Percentiles rank a stretch among this genome's conserved stretches.
phyloP scores from a whole-genome alignment of 2,888 invertebrate genomes.

The Zhuqinia jingwanae region DNA sequence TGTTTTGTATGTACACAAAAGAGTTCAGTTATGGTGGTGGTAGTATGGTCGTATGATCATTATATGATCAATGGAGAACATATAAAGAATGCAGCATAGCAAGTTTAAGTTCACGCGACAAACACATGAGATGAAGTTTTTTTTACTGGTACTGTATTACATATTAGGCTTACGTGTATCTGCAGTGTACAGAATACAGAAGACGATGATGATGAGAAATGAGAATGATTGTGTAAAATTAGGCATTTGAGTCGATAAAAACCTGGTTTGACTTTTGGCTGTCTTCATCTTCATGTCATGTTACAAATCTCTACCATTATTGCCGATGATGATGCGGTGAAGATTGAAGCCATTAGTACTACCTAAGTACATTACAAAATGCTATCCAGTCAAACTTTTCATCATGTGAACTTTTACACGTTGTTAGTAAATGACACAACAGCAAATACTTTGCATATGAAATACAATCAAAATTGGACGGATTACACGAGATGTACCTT shows the following conservation, averaged over 20 bases:
- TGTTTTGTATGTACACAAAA: too few species aligned
- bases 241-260: too few species aligned
- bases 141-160: too few species aligned
- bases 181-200: background rate
- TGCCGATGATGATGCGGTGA: background rate
- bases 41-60: too few species aligned
- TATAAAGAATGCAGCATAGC: too few species aligned
- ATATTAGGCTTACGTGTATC: background rate
- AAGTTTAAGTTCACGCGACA: conserved; percentile 42
- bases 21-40: too few species aligned
- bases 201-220: background rate
- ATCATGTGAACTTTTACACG: background rate
- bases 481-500: too few species aligned
- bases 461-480: background rate
- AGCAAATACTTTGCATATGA: background rate
- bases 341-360: background rate
- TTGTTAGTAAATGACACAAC: conserved; percentile 24
- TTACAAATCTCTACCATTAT: background rate
- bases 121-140: conserved; percentile 47
- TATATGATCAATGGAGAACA: too few species aligned
- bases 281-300: background rate
- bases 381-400: background rate
- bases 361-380: background rate
- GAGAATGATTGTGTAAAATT: background rate
- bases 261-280: background rate